phyloP scores from a whole-genome alignment of 2,888 invertebrate genomes.

The Carabus problematicus region DNA sequence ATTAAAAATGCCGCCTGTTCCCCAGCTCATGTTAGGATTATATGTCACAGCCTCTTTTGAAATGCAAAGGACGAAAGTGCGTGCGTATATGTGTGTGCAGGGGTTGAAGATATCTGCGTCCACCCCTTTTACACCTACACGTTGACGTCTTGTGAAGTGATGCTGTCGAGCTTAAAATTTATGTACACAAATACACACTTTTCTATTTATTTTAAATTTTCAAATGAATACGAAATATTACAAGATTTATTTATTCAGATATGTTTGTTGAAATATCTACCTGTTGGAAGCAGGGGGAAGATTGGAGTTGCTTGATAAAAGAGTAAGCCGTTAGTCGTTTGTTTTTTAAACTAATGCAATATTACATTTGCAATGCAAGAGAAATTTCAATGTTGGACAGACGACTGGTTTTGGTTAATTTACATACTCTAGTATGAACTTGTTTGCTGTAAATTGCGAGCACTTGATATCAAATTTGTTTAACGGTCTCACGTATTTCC shows the following conservation, averaged over 20 bases:
- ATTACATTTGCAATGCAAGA: too few relatives aligned
- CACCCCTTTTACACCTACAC: not conserved
- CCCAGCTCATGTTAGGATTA: slow-evolving; percentile 41
- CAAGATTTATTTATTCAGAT: slow-evolving; percentile 23
- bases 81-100: slow-evolving; percentile 2
- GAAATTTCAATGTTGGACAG: too few relatives aligned
- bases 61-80: slow-evolving; percentile 37
- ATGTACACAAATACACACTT: slow-evolving; percentile 19
- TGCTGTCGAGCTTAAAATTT: slow-evolving; percentile 10
- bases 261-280: too few relatives aligned
- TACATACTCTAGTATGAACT: too few relatives aligned
- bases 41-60: slow-evolving; percentile 39
- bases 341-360: too few relatives aligned
- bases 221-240: slow-evolving; percentile 33
- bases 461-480: too few relatives aligned
- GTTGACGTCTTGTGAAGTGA: not conserved
- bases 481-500: too few relatives aligned
- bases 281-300: too few relatives aligned
- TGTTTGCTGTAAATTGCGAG: too few relatives aligned
- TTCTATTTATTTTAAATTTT: slow-evolving; percentile 29
- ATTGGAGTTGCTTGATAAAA: too few relatives aligned
- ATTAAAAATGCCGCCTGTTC: slow-evolving; percentile 41
- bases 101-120: not conserved
- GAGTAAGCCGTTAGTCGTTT: too few relatives aligned
- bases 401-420: too few relatives aligned